These are phyloP conservation scores for Lasioglossum marginatum DNA, from an alignment of 2,888 invertebrate genomes.

Conservation along the genomic window DNA sequence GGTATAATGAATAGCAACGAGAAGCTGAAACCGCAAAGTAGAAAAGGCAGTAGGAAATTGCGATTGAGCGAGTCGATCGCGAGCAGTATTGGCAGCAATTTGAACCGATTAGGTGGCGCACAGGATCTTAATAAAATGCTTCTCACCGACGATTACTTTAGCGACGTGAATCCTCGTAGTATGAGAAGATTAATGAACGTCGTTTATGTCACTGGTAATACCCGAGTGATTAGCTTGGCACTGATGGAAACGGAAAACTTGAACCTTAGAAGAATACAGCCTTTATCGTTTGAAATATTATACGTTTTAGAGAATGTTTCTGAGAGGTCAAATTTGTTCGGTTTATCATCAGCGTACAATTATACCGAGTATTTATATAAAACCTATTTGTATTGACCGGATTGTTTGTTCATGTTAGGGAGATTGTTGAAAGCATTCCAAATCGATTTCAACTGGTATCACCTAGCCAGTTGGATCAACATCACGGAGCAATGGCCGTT, in stretches of 20 bases:
- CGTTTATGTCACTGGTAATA: conserved; percentile 95
- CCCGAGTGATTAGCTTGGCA: conserved; percentile 10
- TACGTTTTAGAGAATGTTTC: neutral
- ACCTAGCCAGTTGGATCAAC: conserved; percentile 98
- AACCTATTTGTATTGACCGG: neutral
- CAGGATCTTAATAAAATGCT: conserved; percentile 93
- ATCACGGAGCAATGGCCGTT: conserved; percentile 99
- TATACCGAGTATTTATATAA: neutral
- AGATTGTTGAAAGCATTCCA: conserved; percentile 98
- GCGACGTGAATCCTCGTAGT: conserved; percentile 98
- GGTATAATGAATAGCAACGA: conserved; percentile 93
- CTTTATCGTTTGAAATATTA: neutral
- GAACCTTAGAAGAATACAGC: neutral
- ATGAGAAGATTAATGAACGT: conserved; percentile 99
- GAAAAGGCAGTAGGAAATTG: conserved; percentile 89
- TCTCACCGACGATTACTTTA: conserved; percentile 99
- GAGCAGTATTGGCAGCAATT: conserved; percentile 95
- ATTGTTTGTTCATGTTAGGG: conserved; percentile 86
- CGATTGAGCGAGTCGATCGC: conserved; percentile 95
- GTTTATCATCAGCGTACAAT: neutral
- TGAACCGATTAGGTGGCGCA: conserved; percentile 91
- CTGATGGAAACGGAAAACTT: conserved; percentile 2
- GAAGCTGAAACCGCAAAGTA: conserved; percentile 87
- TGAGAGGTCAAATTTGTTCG: neutral
- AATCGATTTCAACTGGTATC: conserved; percentile 99